phyloP scores from a whole-genome alignment of 2,113 vertebrate genomes.

The Pyrgilauda ruficollis region DNA sequence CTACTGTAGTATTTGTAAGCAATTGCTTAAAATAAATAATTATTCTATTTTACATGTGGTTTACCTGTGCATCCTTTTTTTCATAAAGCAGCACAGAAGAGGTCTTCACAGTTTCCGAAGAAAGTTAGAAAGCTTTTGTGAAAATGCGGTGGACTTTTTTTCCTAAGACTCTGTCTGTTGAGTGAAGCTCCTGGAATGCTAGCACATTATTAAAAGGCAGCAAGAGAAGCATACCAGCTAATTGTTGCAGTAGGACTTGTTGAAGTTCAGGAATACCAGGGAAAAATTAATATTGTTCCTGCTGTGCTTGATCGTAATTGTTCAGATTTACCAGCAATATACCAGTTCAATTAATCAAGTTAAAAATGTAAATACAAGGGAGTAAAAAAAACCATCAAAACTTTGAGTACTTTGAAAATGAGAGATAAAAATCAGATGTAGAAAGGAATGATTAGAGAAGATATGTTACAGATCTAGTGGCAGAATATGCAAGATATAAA shows the following conservation, averaged over 20 bases:
- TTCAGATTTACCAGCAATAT: neutral
- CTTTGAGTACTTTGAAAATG: neutral
- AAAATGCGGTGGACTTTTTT: neutral
- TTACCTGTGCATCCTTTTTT: neutral
- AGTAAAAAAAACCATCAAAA: neutral
- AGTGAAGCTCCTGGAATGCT: neutral
- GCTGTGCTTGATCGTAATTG: neutral
- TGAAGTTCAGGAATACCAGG: neutral
- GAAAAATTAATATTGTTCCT: neutral
- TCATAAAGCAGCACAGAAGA: neutral
- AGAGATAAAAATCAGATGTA: neutral
- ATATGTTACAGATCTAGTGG: neutral
- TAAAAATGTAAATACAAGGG: neutral
- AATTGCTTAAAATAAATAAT: neutral
- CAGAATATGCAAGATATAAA: neutral
- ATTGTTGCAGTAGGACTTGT: neutral
- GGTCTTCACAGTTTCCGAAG: neutral
- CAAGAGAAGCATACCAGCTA: neutral
- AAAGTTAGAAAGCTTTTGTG: neutral
- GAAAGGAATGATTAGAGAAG: neutral
- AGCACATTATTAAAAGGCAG: neutral
- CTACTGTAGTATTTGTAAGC: neutral
- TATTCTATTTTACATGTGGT: neutral
- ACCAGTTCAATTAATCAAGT: neutral
- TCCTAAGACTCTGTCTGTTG: neutral